Conservation (phyloP, 2,888 invertebrate species). For the Dastarcus helophoroides region DNA sequence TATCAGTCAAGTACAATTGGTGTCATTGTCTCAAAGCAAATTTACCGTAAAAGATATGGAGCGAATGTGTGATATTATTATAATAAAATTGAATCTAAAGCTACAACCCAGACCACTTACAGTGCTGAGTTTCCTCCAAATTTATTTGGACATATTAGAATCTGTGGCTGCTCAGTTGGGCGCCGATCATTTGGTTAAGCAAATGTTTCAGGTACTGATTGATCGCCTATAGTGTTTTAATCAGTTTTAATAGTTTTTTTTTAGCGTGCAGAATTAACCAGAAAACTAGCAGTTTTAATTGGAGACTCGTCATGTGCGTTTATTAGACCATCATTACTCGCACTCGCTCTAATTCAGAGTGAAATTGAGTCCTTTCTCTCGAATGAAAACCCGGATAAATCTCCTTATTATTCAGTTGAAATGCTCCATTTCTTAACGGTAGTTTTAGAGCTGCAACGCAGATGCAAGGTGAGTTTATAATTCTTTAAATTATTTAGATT, state of each 20-base stretch:
- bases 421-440: slow-evolving; percentile 56
- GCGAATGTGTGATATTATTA: slow-evolving; percentile 76
- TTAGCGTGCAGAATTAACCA: slow-evolving; percentile 20
- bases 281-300: slow-evolving; percentile 61
- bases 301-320: slow-evolving; percentile 66
- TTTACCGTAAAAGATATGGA: slow-evolving; percentile 75
- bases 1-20: slow-evolving; percentile 55
- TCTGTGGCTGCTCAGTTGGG: slow-evolving; percentile 44
- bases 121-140: slow-evolving; percentile 52
- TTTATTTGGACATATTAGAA: slow-evolving; percentile 52
- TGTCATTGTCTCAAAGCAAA: slow-evolving; percentile 57
- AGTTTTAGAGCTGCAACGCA: slow-evolving; percentile 58
- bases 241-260: too few species aligned
- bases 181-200: slow-evolving; percentile 41
- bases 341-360: slow-evolving; percentile 62
- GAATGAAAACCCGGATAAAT: slow-evolving; percentile 21
- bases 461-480: too few species aligned
- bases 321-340: slow-evolving; percentile 62
- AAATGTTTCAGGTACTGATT: slow-evolving; percentile 42
- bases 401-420: slow-evolving; percentile 28
- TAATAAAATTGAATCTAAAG: slow-evolving; percentile 60
- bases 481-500: too few species aligned
- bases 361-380: slow-evolving; percentile 46
- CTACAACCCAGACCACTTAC: slow-evolving; percentile 50
- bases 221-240: too few species aligned